Evolutionary conservation across 2,113 vertebrate species (phyloP).

Genomic region (Nothoprocta perdicaria): DNA sequence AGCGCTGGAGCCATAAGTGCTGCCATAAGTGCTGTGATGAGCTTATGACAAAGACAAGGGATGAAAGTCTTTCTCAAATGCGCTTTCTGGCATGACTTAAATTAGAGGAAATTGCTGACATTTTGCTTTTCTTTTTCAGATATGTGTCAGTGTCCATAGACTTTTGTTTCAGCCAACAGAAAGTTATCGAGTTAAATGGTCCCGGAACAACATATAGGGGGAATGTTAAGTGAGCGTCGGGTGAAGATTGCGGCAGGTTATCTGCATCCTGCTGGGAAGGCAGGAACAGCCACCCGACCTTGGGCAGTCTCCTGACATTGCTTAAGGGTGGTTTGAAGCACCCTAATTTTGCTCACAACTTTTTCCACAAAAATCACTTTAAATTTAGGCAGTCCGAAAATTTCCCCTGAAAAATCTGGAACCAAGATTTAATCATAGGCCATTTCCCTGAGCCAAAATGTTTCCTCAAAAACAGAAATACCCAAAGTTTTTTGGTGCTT

Average conservation of each 20-base stretch:
- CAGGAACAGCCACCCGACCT: not conserved
- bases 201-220: not conserved
- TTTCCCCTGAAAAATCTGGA: too few relatives aligned
- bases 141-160: constrained; percentile 37
- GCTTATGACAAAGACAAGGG: constrained; percentile 3
- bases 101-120: constrained; percentile 57
- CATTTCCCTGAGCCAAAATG: not conserved
- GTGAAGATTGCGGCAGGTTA: not conserved
- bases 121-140: constrained; percentile 43
- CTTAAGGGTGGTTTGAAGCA: not conserved
- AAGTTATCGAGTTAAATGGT: constrained; percentile 57
- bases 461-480: not conserved
- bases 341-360: not conserved
- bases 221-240: accelerated
- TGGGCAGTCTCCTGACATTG: not conserved
- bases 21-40: not conserved
- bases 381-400: not conserved
- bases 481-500: not conserved
- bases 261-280: not conserved
- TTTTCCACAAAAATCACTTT: accelerated
- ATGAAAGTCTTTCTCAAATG: constrained; percentile 39
- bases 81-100: constrained; percentile 31
- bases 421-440: not conserved
- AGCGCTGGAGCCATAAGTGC: not conserved
- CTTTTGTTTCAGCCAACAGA: constrained; percentile 41